Evolutionary conservation across 2,888 invertebrate species (phyloP).

Genomic region (Diplazon laetatorius): DNA sequence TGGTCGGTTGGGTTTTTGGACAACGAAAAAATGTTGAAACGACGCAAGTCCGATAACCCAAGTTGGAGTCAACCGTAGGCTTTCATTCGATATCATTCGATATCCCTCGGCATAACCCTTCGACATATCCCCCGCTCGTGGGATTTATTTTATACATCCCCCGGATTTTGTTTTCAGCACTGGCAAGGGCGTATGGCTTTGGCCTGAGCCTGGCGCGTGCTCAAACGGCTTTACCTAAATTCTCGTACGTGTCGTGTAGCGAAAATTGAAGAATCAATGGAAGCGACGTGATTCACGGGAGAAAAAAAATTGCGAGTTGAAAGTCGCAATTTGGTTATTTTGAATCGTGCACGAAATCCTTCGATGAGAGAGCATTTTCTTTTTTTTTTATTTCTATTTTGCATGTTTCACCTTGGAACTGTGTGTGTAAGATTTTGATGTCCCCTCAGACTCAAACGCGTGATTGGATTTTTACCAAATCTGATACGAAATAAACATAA

Average conservation of each 20-base stretch:
- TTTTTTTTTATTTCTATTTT: too few species aligned
- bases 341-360: too few species aligned
- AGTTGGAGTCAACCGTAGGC: not conserved
- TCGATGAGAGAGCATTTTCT: too few species aligned
- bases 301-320: not conserved
- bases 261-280: slow-evolving; percentile 9
- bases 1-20: too few species aligned
- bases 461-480: too few species aligned
- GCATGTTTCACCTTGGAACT: too few species aligned
- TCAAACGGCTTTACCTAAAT: slow-evolving; percentile 1
- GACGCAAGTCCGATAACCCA: not conserved
- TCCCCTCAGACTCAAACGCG: too few species aligned
- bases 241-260: slow-evolving; percentile 1
- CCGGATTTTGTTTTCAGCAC: slow-evolving; percentile 10
- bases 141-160: slow-evolving; percentile 11
- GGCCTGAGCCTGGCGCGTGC: not conserved
- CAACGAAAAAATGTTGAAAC: not conserved
- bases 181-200: not conserved
- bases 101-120: slow-evolving; percentile 1
- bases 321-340: too few species aligned
- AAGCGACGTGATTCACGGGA: too few species aligned
- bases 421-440: too few species aligned
- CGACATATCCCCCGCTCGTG: not conserved
- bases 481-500: too few species aligned
- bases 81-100: too few species aligned